These are phyloP conservation scores for Acrocyrtus sp. DNA, from an alignment of 2,888 invertebrate species.

Conservation along the genomic window DNA sequence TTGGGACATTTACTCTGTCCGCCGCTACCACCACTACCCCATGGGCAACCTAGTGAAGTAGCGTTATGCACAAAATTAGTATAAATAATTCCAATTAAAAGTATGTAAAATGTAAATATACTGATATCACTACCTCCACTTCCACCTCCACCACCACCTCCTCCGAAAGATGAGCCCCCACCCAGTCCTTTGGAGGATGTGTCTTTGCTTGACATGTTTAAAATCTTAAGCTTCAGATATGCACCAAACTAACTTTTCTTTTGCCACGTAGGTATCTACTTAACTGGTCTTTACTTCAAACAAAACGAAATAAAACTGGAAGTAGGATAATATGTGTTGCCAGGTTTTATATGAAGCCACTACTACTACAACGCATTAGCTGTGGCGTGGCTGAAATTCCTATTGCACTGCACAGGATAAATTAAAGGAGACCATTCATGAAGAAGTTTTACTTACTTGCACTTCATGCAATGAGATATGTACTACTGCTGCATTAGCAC, in stretches of 20 bases:
- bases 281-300: background rate
- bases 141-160: conserved; percentile 36
- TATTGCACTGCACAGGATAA: too few relatives aligned
- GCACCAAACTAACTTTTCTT: background rate
- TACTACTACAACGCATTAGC: too few relatives aligned
- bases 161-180: conserved; percentile 44
- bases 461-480: too few relatives aligned
- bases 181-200: conserved; percentile 51
- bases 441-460: too few relatives aligned
- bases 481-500: too few relatives aligned
- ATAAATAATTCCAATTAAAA: background rate
- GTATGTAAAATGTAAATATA: background rate
- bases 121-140: conserved; percentile 4
- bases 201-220: conserved; percentile 53
- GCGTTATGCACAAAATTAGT: background rate
- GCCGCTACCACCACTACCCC: conserved; percentile 40
- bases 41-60: conserved; percentile 25
- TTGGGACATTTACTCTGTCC: conserved; percentile 46
- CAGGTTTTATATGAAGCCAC: too few relatives aligned
- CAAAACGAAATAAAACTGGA: background rate
- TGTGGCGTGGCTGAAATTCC: too few relatives aligned
- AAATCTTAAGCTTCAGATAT: background rate
- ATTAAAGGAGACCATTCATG: too few relatives aligned
- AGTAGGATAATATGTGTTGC: too few relatives aligned
- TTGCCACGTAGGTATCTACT: background rate